phyloP scores from a whole-genome alignment of 1,140 invertebrate species.

The Cardiocondyla obscurior region DNA sequence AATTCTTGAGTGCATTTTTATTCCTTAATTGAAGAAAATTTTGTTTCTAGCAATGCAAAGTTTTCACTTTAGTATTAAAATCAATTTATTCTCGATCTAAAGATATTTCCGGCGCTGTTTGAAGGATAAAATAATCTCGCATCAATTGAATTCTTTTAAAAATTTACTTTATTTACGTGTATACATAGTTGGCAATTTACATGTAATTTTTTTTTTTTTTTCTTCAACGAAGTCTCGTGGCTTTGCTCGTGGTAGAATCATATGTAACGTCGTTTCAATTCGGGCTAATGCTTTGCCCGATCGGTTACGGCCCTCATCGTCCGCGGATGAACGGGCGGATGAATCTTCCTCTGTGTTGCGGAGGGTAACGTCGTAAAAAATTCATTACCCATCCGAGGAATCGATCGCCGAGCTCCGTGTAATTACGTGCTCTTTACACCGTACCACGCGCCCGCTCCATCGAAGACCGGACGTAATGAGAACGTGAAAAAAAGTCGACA shows the following conservation, averaged over 20 bases:
- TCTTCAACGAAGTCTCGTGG: too few relatives aligned
- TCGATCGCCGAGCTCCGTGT: conserved; percentile 79
- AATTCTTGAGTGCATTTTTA: not conserved
- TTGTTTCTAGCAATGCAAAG: too few relatives aligned
- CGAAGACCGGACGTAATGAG: conserved; percentile 48
- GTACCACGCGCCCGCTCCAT: conserved; percentile 50
- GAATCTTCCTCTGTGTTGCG: conserved; percentile 57
- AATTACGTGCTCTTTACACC: conserved; percentile 78
- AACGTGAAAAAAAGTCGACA: conserved; percentile 34
- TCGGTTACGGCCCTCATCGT: conserved; percentile 64
- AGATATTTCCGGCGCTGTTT: too few relatives aligned
- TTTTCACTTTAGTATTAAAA: too few relatives aligned
- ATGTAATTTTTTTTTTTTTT: too few relatives aligned
- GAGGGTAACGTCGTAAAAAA: conserved; percentile 79
- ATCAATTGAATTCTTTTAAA: too few relatives aligned
- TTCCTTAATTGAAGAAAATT: not conserved
- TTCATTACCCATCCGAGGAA: conserved; percentile 79
- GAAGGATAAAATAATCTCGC: too few relatives aligned
- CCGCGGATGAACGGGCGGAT: conserved; percentile 56
- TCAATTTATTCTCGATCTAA: too few relatives aligned
- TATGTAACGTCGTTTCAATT: conserved; percentile 68
- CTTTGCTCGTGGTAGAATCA: conserved; percentile 6
- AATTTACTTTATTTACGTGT: too few relatives aligned
- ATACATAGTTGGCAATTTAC: too few relatives aligned
- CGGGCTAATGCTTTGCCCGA: conserved; percentile 64